Percentiles rank a stretch among this genome's conserved stretches.
Conservation (phyloP, 2,888 invertebrate genomes). For the Aphidius colemani region DNA sequence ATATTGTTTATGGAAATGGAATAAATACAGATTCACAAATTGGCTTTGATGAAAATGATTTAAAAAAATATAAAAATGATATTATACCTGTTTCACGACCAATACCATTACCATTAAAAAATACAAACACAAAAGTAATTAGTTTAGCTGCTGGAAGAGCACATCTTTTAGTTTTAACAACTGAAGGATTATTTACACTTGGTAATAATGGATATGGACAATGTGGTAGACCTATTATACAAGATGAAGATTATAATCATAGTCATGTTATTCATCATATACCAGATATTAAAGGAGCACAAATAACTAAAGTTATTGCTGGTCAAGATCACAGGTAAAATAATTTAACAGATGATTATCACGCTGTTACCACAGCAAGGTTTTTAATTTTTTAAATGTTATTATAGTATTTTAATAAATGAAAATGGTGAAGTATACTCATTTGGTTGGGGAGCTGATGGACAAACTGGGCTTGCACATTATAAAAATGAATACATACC, state of each 20-base stretch:
- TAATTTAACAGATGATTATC: background rate
- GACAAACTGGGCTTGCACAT: conserved; percentile 85
- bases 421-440: conserved; percentile 80
- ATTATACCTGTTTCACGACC: conserved; percentile 74
- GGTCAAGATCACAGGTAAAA: conserved; percentile 88
- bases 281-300: conserved; percentile 66
- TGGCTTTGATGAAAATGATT: conserved; percentile 63
- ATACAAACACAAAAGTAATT: conserved; percentile 63
- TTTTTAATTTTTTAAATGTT: conserved; percentile 25
- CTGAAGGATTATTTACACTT: conserved; percentile 79
- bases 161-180: conserved; percentile 80
- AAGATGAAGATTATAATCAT: conserved; percentile 74
- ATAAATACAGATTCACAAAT: conserved; percentile 92
- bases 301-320: conserved; percentile 73
- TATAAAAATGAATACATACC: conserved; percentile 68
- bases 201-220: conserved; percentile 95
- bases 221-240: conserved; percentile 81
- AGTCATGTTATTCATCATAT: conserved; percentile 73
- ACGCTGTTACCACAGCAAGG: conserved; percentile 2
- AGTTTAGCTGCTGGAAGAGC: conserved; percentile 83
- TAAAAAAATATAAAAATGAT: conserved; percentile 59
- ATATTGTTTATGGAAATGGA: conserved; percentile 84
- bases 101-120: conserved; percentile 70
- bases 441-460: conserved; percentile 95
- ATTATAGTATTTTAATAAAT: conserved; percentile 75